phyloP scores from a whole-genome alignment of 1,140 invertebrate species.

The Hypothenemus hampei region DNA sequence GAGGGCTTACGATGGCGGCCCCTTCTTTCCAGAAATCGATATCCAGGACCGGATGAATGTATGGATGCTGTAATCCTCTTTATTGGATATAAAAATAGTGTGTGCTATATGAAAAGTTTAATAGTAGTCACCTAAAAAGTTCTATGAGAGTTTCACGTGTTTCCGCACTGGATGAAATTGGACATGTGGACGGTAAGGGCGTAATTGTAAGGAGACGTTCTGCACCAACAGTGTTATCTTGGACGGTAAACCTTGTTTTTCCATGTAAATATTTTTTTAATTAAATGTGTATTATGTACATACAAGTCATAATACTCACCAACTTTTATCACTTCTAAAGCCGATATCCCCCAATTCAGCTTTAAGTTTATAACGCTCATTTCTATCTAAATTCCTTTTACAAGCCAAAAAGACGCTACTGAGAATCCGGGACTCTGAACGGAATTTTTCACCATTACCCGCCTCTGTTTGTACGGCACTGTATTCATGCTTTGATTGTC shows the following conservation, averaged over 20 bases:
- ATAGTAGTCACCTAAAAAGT: constrained; percentile 52
- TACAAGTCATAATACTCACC: constrained; percentile 46
- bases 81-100: background rate
- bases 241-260: constrained; percentile 62
- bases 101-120: background rate
- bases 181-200: constrained; percentile 57
- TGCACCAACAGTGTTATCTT: constrained; percentile 72
- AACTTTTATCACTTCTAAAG: constrained; percentile 78
- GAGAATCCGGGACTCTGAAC: constrained; percentile 58
- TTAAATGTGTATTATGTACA: background rate
- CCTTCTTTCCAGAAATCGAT: constrained; percentile 60
- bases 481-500: constrained; percentile 59
- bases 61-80: constrained; percentile 80
- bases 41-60: constrained; percentile 84
- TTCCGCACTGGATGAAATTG: constrained; percentile 45
- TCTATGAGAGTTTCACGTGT: constrained; percentile 67
- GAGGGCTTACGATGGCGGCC: constrained; percentile 71
- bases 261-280: background rate
- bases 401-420: constrained; percentile 59
- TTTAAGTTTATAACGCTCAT: constrained; percentile 66
- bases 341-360: constrained; percentile 75
- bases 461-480: constrained; percentile 58
- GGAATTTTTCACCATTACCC: constrained; percentile 57
- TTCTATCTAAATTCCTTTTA: constrained; percentile 59
- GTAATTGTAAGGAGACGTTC: constrained; percentile 78